Evolutionary conservation across 1,140 invertebrate genomes (phyloP).

Genomic region (Lepidurus arcticus): DNA sequence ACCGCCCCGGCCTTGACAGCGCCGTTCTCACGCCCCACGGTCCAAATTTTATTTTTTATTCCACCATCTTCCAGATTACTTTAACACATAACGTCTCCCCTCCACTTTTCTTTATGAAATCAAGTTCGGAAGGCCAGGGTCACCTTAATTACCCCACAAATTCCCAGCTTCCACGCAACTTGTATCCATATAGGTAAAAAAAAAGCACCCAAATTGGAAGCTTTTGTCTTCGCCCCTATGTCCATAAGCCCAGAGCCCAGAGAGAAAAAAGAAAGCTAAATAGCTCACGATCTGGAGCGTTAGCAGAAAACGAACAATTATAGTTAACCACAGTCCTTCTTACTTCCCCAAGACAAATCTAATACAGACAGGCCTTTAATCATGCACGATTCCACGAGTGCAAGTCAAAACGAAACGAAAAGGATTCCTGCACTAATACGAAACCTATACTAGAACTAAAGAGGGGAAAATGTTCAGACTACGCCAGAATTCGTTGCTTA

Average conservation of each 20-base stretch:
- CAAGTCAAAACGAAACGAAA: not conserved
- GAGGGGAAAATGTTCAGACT: not conserved
- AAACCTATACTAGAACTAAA: not conserved
- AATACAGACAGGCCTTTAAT: not conserved
- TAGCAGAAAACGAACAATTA: not conserved
- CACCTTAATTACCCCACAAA: not conserved
- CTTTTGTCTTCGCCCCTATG: not conserved
- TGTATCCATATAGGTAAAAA: not conserved
- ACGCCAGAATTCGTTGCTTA: not conserved
- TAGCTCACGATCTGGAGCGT: not conserved
- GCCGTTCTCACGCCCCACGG: slow-evolving; percentile 12
- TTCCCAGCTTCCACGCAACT: slow-evolving; percentile 5
- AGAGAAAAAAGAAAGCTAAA: not conserved
- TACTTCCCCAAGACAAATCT: not conserved
- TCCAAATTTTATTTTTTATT: slow-evolving; percentile 5
- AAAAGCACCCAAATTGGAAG: not conserved
- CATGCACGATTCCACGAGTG: not conserved
- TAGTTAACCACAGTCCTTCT: not conserved
- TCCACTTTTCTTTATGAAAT: not conserved
- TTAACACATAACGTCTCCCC: not conserved
- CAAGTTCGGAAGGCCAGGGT: slow-evolving; percentile 16
- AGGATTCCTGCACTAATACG: not conserved
- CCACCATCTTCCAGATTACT: not conserved
- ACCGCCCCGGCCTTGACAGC: slow-evolving; percentile 1
- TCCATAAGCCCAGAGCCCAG: not conserved